These are phyloP conservation scores for Elaphurus davidianus DNA, from an alignment of 2,113 vertebrate genomes.

Conservation along the genomic window DNA sequence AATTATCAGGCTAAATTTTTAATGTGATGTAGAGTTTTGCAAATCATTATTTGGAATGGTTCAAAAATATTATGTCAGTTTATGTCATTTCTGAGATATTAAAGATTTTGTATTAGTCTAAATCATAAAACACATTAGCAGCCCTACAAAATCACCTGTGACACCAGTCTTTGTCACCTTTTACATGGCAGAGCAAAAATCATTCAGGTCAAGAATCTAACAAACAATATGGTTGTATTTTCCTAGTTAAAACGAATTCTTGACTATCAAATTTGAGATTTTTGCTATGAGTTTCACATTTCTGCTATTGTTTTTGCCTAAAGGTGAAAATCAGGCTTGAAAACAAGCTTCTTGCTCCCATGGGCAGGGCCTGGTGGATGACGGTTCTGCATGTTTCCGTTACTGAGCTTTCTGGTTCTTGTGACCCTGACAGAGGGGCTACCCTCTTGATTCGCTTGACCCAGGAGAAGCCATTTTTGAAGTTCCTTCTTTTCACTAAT, in stretches of 20 bases:
- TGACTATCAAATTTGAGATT: neutral
- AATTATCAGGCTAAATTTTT: conserved; percentile 45
- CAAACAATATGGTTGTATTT: neutral
- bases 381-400: neutral
- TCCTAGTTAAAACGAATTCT: neutral
- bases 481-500: neutral
- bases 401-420: neutral
- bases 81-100: conserved; percentile 37
- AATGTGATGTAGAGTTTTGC: neutral
- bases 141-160: neutral
- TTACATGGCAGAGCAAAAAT: neutral
- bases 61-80: conserved; percentile 51
- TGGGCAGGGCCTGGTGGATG: neutral
- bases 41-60: conserved; percentile 41
- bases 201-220: neutral
- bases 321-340: neutral
- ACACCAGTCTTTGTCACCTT: neutral
- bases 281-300: neutral
- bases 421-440: no score
- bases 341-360: neutral
- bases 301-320: neutral
- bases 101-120: neutral
- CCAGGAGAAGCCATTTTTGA: neutral
- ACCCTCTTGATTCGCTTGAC: neutral
- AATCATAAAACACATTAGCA: neutral